Conservation (phyloP, 2,888 invertebrate species). For the Artemia sinica region DNA sequence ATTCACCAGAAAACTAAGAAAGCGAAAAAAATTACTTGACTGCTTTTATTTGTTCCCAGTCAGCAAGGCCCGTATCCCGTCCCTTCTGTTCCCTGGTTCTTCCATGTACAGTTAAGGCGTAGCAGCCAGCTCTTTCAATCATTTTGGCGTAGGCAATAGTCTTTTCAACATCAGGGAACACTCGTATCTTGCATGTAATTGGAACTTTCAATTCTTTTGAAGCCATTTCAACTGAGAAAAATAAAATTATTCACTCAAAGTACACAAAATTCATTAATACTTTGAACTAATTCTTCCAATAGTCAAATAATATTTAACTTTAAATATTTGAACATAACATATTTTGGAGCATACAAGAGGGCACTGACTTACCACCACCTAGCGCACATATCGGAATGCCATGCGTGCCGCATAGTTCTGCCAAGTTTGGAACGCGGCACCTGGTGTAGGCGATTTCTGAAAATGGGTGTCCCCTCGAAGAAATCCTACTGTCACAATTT, state of each 20-base stretch:
- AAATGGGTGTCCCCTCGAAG: no score
- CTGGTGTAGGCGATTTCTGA: no score
- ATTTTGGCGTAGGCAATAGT: conserved; percentile 82
- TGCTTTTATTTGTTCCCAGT: conserved; percentile 80
- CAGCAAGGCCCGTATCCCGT: conserved; percentile 80
- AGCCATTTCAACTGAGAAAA: conserved; percentile 48
- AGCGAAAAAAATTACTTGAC: conserved; percentile 46
- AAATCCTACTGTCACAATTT: no score
- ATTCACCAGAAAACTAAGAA: conserved; percentile 12
- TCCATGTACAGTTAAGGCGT: conserved; percentile 85
- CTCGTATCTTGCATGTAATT: conserved; percentile 88
- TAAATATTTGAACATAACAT: no score
- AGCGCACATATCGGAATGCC: no score
- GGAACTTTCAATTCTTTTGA: conserved; percentile 56
- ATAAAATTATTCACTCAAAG: background rate
- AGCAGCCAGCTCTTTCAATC: conserved; percentile 81
- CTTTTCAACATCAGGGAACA: conserved; percentile 65
- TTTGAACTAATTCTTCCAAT: no score
- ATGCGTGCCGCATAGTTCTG: no score
- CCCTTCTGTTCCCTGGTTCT: conserved; percentile 89
- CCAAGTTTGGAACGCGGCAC: no score
- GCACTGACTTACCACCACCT: no score
- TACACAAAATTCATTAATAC: no score
- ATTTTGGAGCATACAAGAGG: no score
- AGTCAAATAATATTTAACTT: no score